Evolutionary conservation across 2,797 vertebrate species (phyloP), one percentile per base, ranked within the genome.

Genomic region (Labroides dimidiatus): DNA sequence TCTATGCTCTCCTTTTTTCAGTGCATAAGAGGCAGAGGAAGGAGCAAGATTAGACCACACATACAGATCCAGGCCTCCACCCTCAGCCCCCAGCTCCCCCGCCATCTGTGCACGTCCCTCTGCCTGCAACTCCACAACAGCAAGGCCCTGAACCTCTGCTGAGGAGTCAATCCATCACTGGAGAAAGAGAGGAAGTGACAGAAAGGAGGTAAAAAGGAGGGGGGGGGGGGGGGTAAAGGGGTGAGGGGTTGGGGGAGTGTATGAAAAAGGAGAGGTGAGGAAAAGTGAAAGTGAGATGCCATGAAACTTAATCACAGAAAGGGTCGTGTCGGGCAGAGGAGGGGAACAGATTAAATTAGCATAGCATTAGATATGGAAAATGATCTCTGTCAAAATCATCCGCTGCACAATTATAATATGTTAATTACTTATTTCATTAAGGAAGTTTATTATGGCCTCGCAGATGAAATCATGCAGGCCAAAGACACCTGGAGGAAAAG

Each of bases 341-440:
- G 93, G 95, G 96, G 95, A 97, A 97, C 97, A 97, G 96, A 98
- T 98, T 98, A 97, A 97, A 98, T 98, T 98, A 98, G 96, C 97
- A 98, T 97, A 97, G 96, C 96, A 98, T 98, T 98, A 97, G 96
- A 97, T 96, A 97, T 97, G 96, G 97, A 98, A 98, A 98, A 97
- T 98, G 96, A 98, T 97, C 97, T 97, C 97, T 98, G 97, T 98
- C 97, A 98, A 97, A 98, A 97, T 97, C 96, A 97, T 98, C 97
- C 94, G 93, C 95, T 93, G 96, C 95, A 97, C 97, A 98, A 98
- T 98, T 98, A 98, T 98, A 98, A 98, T 98, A 98, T 98, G 97
- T 98, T 98, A 98, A 98, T 98, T 98, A 98, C 93, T 90, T 98
- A 97, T 98, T 98, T 98, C 96, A 98, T 98, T 98, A 98, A 97